Conservation (phyloP, 2,113 vertebrate species). For the Phyllopteryx taeniolatus region DNA sequence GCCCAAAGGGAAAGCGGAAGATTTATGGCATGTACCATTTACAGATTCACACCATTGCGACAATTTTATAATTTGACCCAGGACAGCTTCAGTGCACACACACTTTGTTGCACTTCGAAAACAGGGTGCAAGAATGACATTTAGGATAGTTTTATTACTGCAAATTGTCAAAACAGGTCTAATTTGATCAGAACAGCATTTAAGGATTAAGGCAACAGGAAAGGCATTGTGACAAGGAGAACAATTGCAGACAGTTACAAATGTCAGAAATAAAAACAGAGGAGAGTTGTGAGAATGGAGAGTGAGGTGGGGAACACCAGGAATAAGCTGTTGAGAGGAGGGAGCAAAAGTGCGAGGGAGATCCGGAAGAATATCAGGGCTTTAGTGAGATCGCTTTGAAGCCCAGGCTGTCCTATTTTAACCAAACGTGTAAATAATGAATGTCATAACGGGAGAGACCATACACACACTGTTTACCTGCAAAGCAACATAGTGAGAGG, state of each 20-base stretch:
- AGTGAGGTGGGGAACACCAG: background rate
- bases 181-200: too few relatives aligned
- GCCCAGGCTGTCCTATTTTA: constrained; percentile 62
- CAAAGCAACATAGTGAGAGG: background rate
- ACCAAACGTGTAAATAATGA: constrained; percentile 67
- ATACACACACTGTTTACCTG: background rate
- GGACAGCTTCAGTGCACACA: too few relatives aligned
- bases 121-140: too few relatives aligned
- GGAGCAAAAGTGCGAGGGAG: constrained; percentile 11
- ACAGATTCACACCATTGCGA: too few relatives aligned
- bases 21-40: too few relatives aligned
- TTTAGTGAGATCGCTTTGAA: constrained; percentile 46
- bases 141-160: too few relatives aligned
- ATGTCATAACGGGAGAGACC: constrained; percentile 17
- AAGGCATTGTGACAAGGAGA: background rate
- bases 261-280: constrained; percentile 4
- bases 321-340: constrained; percentile 3
- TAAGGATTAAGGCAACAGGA: too few relatives aligned
- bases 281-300: background rate
- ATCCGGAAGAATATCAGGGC: constrained; percentile 14
- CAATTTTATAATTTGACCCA: too few relatives aligned
- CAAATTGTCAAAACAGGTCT: too few relatives aligned
- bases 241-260: background rate
- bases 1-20: too few relatives aligned
- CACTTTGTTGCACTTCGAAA: too few relatives aligned